A percentile compares a stretch with the other conserved stretches of the same genome.
phyloP scores from a whole-genome alignment of 2,888 invertebrate genomes.

The Nineta flava region DNA sequence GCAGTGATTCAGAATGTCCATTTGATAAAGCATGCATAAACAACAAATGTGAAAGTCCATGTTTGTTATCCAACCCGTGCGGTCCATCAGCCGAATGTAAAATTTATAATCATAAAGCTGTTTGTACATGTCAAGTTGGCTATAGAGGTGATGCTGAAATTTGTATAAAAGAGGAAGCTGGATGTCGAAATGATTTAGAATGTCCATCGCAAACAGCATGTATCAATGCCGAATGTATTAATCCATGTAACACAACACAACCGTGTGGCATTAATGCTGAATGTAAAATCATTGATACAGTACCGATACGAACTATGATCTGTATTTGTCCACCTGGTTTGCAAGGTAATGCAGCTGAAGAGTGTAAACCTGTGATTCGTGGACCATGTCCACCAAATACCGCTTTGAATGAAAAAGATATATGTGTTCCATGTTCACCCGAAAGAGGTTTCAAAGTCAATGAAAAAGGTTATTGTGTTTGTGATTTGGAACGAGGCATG shows the following conservation, averaged over 20 bases:
- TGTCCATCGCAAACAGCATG: slow-evolving; percentile 75
- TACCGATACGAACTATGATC: slow-evolving; percentile 74
- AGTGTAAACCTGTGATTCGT: slow-evolving; percentile 41
- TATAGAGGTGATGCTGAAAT: slow-evolving; percentile 44
- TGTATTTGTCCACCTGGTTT: slow-evolving; percentile 77
- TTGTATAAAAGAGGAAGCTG: slow-evolving; percentile 41
- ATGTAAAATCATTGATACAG: slow-evolving; percentile 64
- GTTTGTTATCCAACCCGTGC: slow-evolving; percentile 49
- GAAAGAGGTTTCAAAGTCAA: slow-evolving; percentile 61
- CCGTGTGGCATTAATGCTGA: slow-evolving; percentile 71
- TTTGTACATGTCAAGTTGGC: slow-evolving; percentile 70
- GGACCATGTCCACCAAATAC: slow-evolving; percentile 60
- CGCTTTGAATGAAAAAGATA: slow-evolving; percentile 58
- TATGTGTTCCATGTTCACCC: slow-evolving; percentile 56
- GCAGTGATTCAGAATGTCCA: slow-evolving; percentile 66
- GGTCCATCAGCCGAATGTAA: slow-evolving; percentile 57
- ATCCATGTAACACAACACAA: slow-evolving; percentile 62
- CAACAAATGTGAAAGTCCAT: slow-evolving; percentile 62
- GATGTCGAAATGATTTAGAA: slow-evolving; percentile 62
- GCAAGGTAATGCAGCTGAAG: slow-evolving; percentile 71
- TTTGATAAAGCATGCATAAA: slow-evolving; percentile 67
- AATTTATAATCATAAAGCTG: slow-evolving; percentile 56
- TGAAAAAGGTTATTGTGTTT: slow-evolving; percentile 64
- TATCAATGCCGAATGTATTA: slow-evolving; percentile 62
- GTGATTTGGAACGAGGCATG: slow-evolving; percentile 62